Conservation (phyloP, 2,113 vertebrate species). For the Dasypus novemcinctus region DNA sequence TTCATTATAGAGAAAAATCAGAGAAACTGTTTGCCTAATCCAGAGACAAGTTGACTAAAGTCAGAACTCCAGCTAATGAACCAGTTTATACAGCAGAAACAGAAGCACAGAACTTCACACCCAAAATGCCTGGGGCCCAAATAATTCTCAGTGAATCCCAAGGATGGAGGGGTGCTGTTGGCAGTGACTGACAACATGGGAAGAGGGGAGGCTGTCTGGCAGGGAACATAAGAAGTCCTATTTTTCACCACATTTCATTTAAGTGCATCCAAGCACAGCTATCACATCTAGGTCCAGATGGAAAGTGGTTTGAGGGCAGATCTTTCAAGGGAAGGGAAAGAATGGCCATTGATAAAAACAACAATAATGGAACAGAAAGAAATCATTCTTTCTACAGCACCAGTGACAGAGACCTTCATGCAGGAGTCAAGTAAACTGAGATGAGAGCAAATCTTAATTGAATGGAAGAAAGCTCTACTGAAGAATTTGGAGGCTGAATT, state of each 20-base stretch:
- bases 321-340: not conserved
- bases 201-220: too few relatives aligned
- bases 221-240: not conserved
- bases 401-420: not conserved
- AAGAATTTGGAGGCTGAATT: not conserved
- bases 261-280: not conserved
- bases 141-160: not conserved
- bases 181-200: accelerated
- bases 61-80: not conserved
- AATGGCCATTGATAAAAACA: not conserved
- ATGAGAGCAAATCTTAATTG: not conserved
- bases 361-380: not conserved
- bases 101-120: not conserved
- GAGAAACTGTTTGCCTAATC: not conserved
- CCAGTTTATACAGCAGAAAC: not conserved
- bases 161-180: not conserved
- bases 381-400: not conserved
- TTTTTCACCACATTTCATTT: not conserved
- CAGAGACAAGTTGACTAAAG: not conserved
- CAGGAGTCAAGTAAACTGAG: not conserved
- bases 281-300: not conserved
- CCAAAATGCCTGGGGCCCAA: not conserved
- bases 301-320: slow-evolving; percentile 24
- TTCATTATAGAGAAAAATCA: not conserved
- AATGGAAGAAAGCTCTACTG: not conserved